Evolutionary conservation across 2,888 invertebrate species (phyloP), one percentile per base, ranked within the genome.

Genomic region (Drosophila crucigera): DNA sequence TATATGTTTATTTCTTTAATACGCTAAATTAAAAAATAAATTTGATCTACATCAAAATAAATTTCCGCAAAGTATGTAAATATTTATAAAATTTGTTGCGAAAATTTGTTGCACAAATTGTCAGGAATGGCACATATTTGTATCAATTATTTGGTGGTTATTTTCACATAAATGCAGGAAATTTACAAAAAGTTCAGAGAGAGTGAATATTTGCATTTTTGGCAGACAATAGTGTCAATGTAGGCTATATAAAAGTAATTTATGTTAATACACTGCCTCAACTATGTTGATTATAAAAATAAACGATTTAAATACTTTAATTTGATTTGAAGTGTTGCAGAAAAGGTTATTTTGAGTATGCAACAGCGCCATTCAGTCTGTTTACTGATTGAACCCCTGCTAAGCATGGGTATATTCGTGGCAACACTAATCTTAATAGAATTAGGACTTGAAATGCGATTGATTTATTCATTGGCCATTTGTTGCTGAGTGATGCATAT

Each of bases 381-480:
- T 4, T 16, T 22, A 9, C 22, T 25, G 22, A 22, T 43, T 43
- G 5, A 43, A 22, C 11, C 5, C 5, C 11, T 9, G 22, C 22
- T 4, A 22, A 33, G 9, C 22, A 33, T 33, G 33, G 6, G 1
- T 7, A 33, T 22, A 9, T 54, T 33, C 11, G 19, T 5, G 39
- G 37, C 28, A 56, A 28, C 22, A 56, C 2, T 30, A n/a, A n/a
- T 28, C n/a, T 4, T 39, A 14, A 28, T 25, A 37, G 33, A 50
- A n/a, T 16, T 47, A 22, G 9, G 4, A 4, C 1, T 14, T 53
- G 39, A 53, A 41, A 35, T 75, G 66, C 63, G 56, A 70, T 73
- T 84, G 76, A 82, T 80, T 84, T 84, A 87, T 84, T 82, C 39
- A 77, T 69, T 68, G 60, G 75, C 55, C 58, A 60, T 68, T 76